Evolutionary conservation across 2,797 vertebrate species (phyloP).

Genomic region (Gouania willdenowi): DNA sequence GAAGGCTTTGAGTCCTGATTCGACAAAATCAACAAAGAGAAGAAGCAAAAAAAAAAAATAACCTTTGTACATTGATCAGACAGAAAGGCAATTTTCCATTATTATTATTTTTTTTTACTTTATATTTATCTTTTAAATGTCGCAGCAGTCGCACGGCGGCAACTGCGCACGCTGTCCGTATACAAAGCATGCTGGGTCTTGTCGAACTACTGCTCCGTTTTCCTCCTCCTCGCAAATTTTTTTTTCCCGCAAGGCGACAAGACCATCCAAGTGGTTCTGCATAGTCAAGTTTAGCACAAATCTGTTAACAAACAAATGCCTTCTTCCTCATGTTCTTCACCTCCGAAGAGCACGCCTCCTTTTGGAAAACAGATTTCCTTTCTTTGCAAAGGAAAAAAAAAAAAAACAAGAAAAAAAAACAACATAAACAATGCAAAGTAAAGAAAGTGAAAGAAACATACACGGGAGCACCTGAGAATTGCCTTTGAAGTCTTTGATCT

Average conservation of each 20-base stretch:
- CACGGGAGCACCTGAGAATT: conserved; percentile 94
- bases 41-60: conserved; percentile 62
- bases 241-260: conserved; percentile 15
- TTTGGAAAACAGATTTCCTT: conserved; percentile 57
- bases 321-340: conserved; percentile 43
- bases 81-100: conserved; percentile 67
- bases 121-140: conserved; percentile 21
- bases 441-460: conserved; percentile 66
- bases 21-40: conserved; percentile 42
- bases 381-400: conserved; percentile 47
- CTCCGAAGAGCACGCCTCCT: conserved; percentile 54
- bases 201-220: conserved; percentile 1
- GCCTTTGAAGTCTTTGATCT: conserved; percentile 81
- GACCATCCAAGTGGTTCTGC: conserved; percentile 74
- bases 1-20: conserved; percentile 71
- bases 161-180: conserved; percentile 39
- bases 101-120: conserved; percentile 8
- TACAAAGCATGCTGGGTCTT: conserved; percentile 43
- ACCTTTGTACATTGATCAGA: conserved; percentile 70
- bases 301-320: conserved; percentile 66
- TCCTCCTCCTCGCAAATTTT: background rate
- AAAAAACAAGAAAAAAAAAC: conserved; percentile 39
- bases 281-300: conserved; percentile 73
- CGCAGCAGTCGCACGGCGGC: conserved; percentile 49
- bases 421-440: conserved; percentile 13